Evolutionary conservation across 2,113 vertebrate species (phyloP), one percentile per base, ranked within the genome.

Genomic region (Psittacus erithacus): DNA sequence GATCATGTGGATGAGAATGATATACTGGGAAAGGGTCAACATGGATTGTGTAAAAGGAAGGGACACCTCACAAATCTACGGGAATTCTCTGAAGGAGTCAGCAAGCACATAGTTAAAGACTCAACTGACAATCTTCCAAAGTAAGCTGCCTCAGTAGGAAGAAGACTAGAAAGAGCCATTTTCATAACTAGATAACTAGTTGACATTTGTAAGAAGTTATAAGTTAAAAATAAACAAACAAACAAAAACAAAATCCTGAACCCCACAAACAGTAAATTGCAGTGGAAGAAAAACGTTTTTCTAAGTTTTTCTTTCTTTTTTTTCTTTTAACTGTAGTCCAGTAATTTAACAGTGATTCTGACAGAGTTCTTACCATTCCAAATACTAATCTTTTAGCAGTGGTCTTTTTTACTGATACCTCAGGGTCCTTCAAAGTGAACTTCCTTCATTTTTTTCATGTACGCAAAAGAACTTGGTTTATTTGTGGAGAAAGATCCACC

Each of bases 261-360:
- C 31, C 1, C 2, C 22, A 44, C 10, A 13, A 33, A n/a, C 31
- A 31, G 7, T 64, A 80, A 68, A 49, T 6, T 43, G n/a, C 20
- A 47, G 17, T 16, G 52, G 16, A n/a, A 71, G 5, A 44, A 60
- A 79, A 64, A 69, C 1, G 1, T 47, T 67, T 13, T 70, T 67
- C 9, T 44, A 35, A 24, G 10, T 23, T 78, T 49, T 13, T 60
- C 23, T 47, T 19, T 13, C 39, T 6, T 11, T 24, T 17, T 17
- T 27, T 23, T 15, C 28, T 3, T 1, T 12, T 33, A 28, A 35
- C 41, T 1, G 0, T 7, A 49, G 10, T 10, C 47, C 27, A 65
- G 19, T 29, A 83, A 71, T 75, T 88, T 39, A 68, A 4, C 70
- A 44, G 8, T 35, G 24, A 57, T 69, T 77, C 49, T 44, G 39